Percentiles rank a stretch among this genome's conserved stretches.
phyloP scores from a whole-genome alignment of 1,140 invertebrate species.

The Thaumatotibia leucotreta region DNA sequence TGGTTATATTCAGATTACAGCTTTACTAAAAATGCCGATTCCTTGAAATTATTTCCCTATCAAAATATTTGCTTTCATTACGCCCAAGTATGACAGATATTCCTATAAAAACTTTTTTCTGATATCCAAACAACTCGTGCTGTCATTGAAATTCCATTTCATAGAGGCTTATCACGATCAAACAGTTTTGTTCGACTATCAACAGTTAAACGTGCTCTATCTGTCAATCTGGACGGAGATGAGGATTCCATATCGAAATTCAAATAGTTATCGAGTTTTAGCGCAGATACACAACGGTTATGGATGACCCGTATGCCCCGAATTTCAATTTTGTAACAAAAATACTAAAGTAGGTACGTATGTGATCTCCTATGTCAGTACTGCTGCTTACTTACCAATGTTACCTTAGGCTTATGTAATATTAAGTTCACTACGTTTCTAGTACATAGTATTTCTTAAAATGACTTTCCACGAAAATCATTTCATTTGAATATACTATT shows the following conservation, averaged over 20 bases:
- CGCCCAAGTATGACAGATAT: background rate
- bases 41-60: background rate
- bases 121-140: background rate
- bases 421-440: too few relatives aligned
- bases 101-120: background rate
- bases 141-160: background rate
- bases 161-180: background rate
- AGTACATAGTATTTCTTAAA: too few relatives aligned
- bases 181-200: conserved; percentile 5
- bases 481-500: too few relatives aligned
- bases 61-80: background rate
- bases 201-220: conserved; percentile 3
- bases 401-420: too few relatives aligned
- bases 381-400: too few relatives aligned
- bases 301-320: background rate
- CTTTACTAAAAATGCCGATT: background rate
- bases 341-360: background rate
- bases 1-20: background rate
- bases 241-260: conserved; percentile 8
- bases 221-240: conserved; percentile 8
- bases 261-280: background rate
- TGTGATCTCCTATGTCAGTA: too few relatives aligned
- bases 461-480: too few relatives aligned
- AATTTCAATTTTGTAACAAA: background rate
- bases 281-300: background rate